Percentiles rank a stretch among this genome's conserved stretches.
phyloP scores from a whole-genome alignment of 2,797 vertebrate genomes.

The Enteromius unitaeniatus region DNA sequence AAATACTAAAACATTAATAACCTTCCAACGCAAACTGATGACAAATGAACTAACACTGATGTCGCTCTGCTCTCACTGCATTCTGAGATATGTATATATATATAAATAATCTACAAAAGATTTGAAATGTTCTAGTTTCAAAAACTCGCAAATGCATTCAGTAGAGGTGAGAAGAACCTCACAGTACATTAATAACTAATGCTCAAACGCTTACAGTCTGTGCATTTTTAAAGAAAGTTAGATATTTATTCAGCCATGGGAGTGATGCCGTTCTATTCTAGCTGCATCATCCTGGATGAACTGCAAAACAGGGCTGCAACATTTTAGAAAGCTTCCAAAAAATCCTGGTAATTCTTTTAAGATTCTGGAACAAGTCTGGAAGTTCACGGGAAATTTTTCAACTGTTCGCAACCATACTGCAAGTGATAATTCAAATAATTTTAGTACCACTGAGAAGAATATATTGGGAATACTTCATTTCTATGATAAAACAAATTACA shows the following conservation, averaged over 20 bases:
- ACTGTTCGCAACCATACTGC: too few species aligned
- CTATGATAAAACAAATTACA: background rate
- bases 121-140: background rate
- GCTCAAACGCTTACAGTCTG: background rate
- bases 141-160: background rate
- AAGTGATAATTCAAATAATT: too few species aligned
- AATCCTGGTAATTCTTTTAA: too few species aligned
- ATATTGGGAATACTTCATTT: too few species aligned
- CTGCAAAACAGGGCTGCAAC: too few species aligned
- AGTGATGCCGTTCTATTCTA: background rate
- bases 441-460: too few species aligned
- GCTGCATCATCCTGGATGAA: background rate
- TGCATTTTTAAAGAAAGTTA: background rate
- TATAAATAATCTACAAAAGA: background rate
- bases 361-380: too few species aligned
- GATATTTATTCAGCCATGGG: background rate
- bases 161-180: background rate
- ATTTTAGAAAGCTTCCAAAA: too few species aligned
- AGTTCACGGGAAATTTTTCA: too few species aligned
- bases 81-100: background rate
- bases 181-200: background rate
- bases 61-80: background rate
- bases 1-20: slow-evolving; percentile 11
- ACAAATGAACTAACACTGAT: too few species aligned
- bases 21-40: background rate